Evolutionary conservation across 1,140 invertebrate species (phyloP).

Genomic region (Bursaphelenchus mucronatus): DNA sequence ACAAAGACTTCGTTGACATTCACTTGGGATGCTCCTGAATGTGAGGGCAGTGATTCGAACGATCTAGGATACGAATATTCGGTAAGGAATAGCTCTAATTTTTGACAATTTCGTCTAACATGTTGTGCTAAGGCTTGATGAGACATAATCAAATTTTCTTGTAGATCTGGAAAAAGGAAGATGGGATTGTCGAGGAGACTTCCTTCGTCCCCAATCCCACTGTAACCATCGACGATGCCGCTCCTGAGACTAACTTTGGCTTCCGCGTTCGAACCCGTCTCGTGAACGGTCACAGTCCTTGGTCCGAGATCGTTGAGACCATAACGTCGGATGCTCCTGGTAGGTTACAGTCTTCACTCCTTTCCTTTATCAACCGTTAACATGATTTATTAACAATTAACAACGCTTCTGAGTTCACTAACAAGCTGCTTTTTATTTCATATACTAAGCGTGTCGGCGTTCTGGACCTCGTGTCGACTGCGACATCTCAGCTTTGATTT

Average conservation of each 20-base stretch:
- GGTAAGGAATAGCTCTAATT: slow-evolving; percentile 24
- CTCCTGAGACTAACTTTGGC: slow-evolving; percentile 38
- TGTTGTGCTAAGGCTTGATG: too few relatives aligned
- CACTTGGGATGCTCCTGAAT: slow-evolving; percentile 49
- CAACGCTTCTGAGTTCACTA: neutral
- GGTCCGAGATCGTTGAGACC: slow-evolving; percentile 44
- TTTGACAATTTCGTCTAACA: neutral
- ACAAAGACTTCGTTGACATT: slow-evolving; percentile 35
- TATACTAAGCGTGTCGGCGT: slow-evolving; percentile 17
- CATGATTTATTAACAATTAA: slow-evolving; percentile 1
- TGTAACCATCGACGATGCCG: slow-evolving; percentile 50
- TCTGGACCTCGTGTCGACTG: slow-evolving; percentile 15
- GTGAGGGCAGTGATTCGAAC: slow-evolving; percentile 40
- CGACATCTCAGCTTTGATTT: slow-evolving; percentile 1
- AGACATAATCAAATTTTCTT: slow-evolving; percentile 1
- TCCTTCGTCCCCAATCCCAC: slow-evolving; percentile 47
- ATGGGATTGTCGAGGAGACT: slow-evolving; percentile 44
- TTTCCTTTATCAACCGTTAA: slow-evolving; percentile 1
- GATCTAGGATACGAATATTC: slow-evolving; percentile 59
- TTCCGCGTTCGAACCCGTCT: slow-evolving; percentile 55
- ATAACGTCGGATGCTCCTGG: slow-evolving; percentile 29
- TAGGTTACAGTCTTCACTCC: neutral
- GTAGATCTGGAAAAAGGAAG: slow-evolving; percentile 51
- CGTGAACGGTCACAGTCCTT: slow-evolving; percentile 54
- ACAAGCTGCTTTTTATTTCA: slow-evolving; percentile 20